phyloP scores from a whole-genome alignment of 2,113 vertebrate genomes.

The Plecotus auritus region DNA sequence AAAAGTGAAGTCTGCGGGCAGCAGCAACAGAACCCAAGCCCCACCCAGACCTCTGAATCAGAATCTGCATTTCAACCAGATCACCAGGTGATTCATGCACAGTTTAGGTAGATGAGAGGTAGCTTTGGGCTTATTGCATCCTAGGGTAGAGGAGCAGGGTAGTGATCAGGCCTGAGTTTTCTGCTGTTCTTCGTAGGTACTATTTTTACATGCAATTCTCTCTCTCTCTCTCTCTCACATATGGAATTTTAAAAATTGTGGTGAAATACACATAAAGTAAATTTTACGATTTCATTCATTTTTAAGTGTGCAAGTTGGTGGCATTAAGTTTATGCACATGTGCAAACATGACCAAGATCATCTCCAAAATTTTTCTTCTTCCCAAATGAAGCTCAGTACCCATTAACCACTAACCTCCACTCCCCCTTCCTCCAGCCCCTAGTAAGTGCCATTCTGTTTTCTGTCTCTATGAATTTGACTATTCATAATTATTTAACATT shows the following conservation, averaged over 20 bases:
- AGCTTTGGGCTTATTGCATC: neutral
- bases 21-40: neutral
- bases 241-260: neutral
- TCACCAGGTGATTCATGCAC: neutral
- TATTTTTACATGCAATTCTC: neutral
- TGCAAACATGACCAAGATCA: neutral
- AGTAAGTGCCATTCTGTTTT: neutral
- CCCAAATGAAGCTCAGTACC: neutral
- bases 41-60: too few relatives aligned
- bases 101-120: too few relatives aligned
- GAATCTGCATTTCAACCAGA: neutral
- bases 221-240: neutral
- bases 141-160: fast-evolving
- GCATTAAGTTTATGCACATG: neutral
- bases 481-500: neutral
- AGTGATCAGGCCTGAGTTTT: neutral
- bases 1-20: fast-evolving
- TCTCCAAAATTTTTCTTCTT: neutral
- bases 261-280: neutral
- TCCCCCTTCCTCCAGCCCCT: neutral
- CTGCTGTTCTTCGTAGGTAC: neutral
- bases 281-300: neutral
- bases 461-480: neutral
- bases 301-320: neutral
- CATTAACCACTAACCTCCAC: fast-evolving